Base-by-base conservation (phyloP, 2,888 invertebrate genomes). In the Brachyptera risi region DNA sequence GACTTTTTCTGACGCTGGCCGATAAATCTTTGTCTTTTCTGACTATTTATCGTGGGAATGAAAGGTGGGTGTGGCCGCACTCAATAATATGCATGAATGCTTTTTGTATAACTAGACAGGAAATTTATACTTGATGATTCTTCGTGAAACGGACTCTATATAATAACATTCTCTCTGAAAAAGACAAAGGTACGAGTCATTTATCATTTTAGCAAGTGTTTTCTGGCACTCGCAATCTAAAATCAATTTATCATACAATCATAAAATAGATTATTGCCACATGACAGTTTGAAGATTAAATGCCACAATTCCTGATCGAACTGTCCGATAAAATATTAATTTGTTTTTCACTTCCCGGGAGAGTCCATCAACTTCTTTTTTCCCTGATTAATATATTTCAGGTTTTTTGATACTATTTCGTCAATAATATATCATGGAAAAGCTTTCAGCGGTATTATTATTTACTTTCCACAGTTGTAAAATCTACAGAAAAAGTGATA, bases 11-110 rank as follows among this genome's bases (percentile, higher is more conserved):
- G 15, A 7, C 7, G 9, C 3, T 4, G 15, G 3, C n/a, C 7
- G 3, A n/a, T 40, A 40, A 40, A 15, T 40, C 40, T 40, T 15
- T n/a, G 7, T 40, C 40, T 44, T 44, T 21, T 44, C 15, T 17
- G 19, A 19, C 2, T 17, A 44, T 44, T 44, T 44, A 11, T 19
- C 44, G 19, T 17, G 44, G 21, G 7, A 5, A 44, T 5, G 44
- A 17, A 38, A 38, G 4, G 19, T 44, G 44, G 44, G 44, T 19
- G 44, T 44, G 44, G 44, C 21, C 44, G 19, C 44, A 19, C 19
- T 44, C 44, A 19, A 44, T 44, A 44, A 17, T 44, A 44, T 44
- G 44, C 44, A 44, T 44, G 44, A 44, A 44, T 19, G 44, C 17
- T 21, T 21, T 17, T 3, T 11, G 44, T 44, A 19, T 15, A 11